These are phyloP conservation scores for Pseudochaenichthys georgianus DNA, from an alignment of 2,797 vertebrate genomes.

Conservation along the genomic window DNA sequence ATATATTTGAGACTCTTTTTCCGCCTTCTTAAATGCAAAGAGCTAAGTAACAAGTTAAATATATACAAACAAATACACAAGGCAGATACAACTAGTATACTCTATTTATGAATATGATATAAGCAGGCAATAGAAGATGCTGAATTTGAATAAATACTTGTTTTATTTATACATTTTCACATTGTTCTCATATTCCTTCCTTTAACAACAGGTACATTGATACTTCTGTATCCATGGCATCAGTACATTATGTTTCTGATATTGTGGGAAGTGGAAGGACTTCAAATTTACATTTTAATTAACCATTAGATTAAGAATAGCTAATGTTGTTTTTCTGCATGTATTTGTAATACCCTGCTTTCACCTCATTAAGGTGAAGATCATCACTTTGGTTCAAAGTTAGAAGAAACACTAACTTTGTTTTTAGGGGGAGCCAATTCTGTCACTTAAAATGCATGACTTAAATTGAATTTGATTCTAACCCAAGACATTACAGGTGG, in stretches of 20 bases:
- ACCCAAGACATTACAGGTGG: not conserved
- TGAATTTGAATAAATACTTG: not conserved
- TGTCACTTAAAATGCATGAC: conserved; percentile 2
- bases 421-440: not conserved
- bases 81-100: not conserved
- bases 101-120: not conserved
- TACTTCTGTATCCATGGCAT: not conserved
- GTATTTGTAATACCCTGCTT: not conserved
- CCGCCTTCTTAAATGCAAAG: not conserved
- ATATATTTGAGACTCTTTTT: not conserved
- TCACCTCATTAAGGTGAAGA: not conserved
- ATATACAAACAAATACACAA: not conserved
- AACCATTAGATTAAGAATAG: not conserved
- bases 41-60: not conserved
- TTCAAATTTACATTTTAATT: not conserved
- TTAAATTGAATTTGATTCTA: conserved; percentile 6
- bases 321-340: not conserved
- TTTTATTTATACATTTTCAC: not conserved
- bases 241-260: not conserved
- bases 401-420: not conserved
- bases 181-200: not conserved
- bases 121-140: not conserved
- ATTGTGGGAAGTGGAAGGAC: not conserved
- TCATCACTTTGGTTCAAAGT: not conserved
- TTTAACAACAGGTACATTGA: not conserved